Base-by-base conservation (phyloP, 1,140 invertebrate species). In the Oryctes rhinoceros region DNA sequence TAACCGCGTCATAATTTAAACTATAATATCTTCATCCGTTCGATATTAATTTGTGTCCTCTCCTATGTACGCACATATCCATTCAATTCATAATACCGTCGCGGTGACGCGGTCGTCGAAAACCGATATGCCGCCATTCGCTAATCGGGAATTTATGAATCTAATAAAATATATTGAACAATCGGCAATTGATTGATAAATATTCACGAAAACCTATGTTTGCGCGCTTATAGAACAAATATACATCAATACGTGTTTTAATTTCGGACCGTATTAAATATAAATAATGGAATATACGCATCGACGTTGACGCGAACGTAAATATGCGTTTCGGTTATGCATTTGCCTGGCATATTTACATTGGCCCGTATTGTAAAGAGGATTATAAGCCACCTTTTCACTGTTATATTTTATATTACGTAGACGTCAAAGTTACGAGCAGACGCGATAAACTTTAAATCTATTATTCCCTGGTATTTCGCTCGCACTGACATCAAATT, bases 121-220 rank as follows among this genome's bases (percentile, higher is more conserved):
- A 59, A 59, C 53, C 53, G 11, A 59, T 59, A 18, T 59, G 15
- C n/a, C 53, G n/a, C 6, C 18, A 59, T 59, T 6, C 53, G 15
- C 53, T 59, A 59, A 59, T 59, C 53, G 53, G 15, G 24, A 24
- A 74, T 74, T 74, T 74, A 74, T 74, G 24, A 74, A 35, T 35
- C 67, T 39, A 74, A 74, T 74, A 74, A 74, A 74, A 74, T 74
- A 74, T 35, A 74, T 74, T 24, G 13, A 74, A 59, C 53, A n/a
- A 59, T 59, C 18, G 15, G 13, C n/a, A 35, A 39, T 74, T 30
- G 67, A 74, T 74, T 74, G 67, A 74, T 74, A 74, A 74, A 74
- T 74, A 74, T 74, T 74, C 67, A 74, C 37, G 24, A 39, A 74
- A 74, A 74, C 67, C 30, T 74, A 74, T 74, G 67, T 74, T 74